Percentiles rank a stretch among this genome's conserved stretches.
These are phyloP conservation scores for Pelecanus crispus DNA, from an alignment of 2,113 vertebrate genomes.

Conservation along the genomic window DNA sequence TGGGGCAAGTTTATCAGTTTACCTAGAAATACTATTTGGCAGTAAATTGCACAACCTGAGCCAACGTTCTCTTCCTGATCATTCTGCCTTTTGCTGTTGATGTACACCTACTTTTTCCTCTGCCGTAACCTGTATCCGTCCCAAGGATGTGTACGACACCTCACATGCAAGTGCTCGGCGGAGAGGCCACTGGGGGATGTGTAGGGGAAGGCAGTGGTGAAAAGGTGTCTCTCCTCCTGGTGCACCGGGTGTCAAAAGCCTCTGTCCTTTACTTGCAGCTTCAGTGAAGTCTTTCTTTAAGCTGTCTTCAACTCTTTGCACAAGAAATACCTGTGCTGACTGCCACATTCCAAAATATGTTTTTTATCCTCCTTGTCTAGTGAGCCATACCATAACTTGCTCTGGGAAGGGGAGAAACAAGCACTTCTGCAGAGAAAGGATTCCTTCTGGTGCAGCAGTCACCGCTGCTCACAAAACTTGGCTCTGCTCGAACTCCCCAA, in stretches of 20 bases:
- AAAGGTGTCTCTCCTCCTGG: neutral
- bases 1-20: neutral
- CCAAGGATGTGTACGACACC: neutral
- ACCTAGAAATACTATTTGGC: neutral
- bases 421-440: neutral
- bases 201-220: neutral
- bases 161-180: rapidly evolving
- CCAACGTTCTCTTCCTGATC: neutral
- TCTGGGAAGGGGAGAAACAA: neutral
- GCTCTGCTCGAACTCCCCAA: neutral
- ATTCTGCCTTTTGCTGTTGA: neutral
- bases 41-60: neutral
- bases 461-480: neutral
- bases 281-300: neutral
- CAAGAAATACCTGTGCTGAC: neutral
- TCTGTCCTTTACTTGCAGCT: neutral
- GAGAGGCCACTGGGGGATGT: neutral
- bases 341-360: neutral
- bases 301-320: neutral
- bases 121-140: neutral
- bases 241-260: neutral
- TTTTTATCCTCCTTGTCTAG: neutral
- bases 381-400: neutral
- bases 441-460: neutral
- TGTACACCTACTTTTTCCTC: neutral